Evolutionary conservation across 2,113 vertebrate species (phyloP).

Genomic region (Charadrius vociferus): DNA sequence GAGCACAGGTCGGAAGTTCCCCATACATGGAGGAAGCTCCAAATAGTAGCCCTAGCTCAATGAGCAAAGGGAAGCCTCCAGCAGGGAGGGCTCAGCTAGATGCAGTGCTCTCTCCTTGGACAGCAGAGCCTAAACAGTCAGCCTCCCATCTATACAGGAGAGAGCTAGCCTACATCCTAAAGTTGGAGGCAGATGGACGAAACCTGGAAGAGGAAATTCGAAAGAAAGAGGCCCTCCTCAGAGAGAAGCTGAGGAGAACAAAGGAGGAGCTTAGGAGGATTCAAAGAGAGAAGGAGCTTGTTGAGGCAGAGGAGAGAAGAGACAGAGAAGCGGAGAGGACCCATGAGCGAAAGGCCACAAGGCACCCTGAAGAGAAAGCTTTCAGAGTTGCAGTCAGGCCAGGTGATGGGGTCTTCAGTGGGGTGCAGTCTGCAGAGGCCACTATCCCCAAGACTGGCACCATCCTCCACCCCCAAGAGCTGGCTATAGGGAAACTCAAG

Average conservation of each 20-base stretch:
- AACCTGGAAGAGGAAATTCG: constrained; percentile 74
- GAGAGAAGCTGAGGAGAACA: constrained; percentile 79
- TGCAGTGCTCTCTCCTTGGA: neutral
- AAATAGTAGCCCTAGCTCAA: neutral
- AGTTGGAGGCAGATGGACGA: constrained; percentile 63
- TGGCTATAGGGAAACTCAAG: constrained; percentile 46
- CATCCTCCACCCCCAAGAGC: neutral
- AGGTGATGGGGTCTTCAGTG: neutral
- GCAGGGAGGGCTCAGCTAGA: neutral
- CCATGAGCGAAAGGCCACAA: neutral
- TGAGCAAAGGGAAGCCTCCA: neutral
- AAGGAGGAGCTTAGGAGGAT: constrained; percentile 76
- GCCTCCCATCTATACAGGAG: neutral
- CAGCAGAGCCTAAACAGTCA: neutral
- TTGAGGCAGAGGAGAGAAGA: constrained; percentile 35
- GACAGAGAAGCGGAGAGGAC: neutral
- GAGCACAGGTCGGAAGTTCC: neutral
- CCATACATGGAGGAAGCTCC: neutral
- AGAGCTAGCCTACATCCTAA: constrained; percentile 48
- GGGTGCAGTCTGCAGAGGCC: neutral
- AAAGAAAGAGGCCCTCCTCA: constrained; percentile 77
- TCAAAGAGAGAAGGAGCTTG: constrained; percentile 63
- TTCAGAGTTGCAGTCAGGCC: neutral
- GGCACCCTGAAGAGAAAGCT: neutral
- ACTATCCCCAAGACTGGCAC: neutral